phyloP scores from a whole-genome alignment of 1,140 invertebrate genomes.

The Panagrolaimus sp. region DNA sequence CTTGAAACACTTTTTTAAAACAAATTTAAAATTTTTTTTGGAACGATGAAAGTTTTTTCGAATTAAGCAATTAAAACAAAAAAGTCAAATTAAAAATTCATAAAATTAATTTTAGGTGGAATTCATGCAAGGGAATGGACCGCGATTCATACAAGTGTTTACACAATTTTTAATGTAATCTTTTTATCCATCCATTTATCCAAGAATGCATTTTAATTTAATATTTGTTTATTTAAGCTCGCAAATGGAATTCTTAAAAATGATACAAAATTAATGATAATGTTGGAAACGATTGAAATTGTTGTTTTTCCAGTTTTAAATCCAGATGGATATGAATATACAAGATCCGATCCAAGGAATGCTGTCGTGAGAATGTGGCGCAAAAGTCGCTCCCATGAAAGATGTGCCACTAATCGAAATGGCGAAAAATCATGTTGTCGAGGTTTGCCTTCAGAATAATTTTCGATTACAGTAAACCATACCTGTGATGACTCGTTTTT shows the following conservation, averaged over 20 bases:
- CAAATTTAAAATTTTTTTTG: neutral
- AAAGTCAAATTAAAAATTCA: no score
- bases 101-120: constrained; percentile 5
- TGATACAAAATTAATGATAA: constrained; percentile 55
- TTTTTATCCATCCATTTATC: neutral
- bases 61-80: no score
- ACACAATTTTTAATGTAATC: constrained; percentile 56
- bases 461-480: no score
- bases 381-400: constrained; percentile 49
- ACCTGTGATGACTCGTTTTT: no score
- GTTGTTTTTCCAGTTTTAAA: constrained; percentile 69
- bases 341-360: constrained; percentile 53
- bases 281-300: constrained; percentile 62
- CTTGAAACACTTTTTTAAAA: constrained; percentile 15
- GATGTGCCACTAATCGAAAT: constrained; percentile 49
- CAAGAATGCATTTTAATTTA: constrained; percentile 17
- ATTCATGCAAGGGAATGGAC: constrained; percentile 53
- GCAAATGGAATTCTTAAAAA: constrained; percentile 38
- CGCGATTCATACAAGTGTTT: constrained; percentile 56
- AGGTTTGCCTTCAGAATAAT: no score
- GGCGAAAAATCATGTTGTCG: constrained; percentile 47
- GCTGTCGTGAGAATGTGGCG: constrained; percentile 57
- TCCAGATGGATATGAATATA: constrained; percentile 65
- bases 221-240: constrained; percentile 33
- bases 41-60: neutral